Conservation (phyloP, 2,888 invertebrate species). For the Labia minor region DNA sequence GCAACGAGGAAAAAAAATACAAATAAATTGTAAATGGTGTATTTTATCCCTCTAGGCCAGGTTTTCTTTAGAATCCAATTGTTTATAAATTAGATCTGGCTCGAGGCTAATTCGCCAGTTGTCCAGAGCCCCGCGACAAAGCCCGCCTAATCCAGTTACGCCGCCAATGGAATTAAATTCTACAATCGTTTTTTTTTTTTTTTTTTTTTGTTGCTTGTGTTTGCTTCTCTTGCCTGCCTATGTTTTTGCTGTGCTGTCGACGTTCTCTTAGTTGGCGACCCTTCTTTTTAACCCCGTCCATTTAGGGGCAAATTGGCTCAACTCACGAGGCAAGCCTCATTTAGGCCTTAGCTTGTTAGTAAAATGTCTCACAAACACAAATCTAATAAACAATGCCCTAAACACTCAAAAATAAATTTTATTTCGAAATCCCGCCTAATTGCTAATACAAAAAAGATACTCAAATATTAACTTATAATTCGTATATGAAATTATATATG, state of each 20-base stretch:
- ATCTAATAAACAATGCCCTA: too few species aligned
- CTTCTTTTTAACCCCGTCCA: not conserved
- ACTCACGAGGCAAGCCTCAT: constrained; percentile 2
- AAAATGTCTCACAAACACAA: not conserved
- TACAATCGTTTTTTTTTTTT: not conserved
- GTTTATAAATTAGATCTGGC: constrained; percentile 1
- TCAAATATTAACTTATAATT: too few species aligned
- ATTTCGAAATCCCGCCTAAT: too few species aligned
- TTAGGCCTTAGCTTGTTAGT: not conserved
- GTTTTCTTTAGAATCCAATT: constrained; percentile 7
- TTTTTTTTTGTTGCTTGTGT: not conserved
- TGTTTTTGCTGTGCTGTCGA: constrained; percentile 1
- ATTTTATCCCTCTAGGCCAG: not conserved
- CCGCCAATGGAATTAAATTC: constrained; percentile 7
- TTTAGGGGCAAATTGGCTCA: constrained; percentile 3
- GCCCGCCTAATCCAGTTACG: constrained; percentile 13
- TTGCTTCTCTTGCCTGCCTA: not conserved
- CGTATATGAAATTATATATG: too few species aligned
- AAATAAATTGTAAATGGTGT: constrained; percentile 7
- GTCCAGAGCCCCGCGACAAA: constrained; percentile 13
- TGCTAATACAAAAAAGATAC: too few species aligned
- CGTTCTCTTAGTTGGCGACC: not conserved
- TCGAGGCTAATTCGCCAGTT: not conserved
- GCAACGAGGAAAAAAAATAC: not conserved
- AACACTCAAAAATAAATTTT: too few species aligned